Percentiles rank a stretch among this genome's conserved stretches.
Conservation (phyloP, 2,113 vertebrate species). For the Dryoscopus gambensis region DNA sequence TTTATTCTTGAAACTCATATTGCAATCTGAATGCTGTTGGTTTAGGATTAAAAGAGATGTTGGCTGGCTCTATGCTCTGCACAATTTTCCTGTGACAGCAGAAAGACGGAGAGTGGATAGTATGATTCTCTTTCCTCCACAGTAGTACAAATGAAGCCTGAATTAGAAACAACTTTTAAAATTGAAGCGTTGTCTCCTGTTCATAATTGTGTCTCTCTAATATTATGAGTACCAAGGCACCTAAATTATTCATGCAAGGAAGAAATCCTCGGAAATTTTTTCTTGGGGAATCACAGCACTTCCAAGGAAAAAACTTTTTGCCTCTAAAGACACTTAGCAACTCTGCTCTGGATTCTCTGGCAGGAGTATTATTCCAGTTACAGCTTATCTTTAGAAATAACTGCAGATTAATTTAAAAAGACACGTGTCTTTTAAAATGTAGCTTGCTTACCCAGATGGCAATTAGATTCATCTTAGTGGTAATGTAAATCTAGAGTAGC, state of each 20-base stretch:
- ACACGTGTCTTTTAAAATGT: not conserved
- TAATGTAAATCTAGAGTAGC: not conserved
- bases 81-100: not conserved
- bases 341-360: not conserved
- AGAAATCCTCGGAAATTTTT: not conserved
- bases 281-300: not conserved
- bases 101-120: not conserved
- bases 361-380: not conserved
- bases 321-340: not conserved
- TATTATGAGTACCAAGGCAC: not conserved
- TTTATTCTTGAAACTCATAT: not conserved
- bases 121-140: not conserved
- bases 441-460: slow-evolving; percentile 8
- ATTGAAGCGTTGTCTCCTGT: not conserved
- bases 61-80: not conserved
- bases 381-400: not conserved
- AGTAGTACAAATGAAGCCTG: not conserved
- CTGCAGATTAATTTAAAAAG: not conserved
- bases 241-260: not conserved
- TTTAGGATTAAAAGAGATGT: not conserved
- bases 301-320: not conserved
- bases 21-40: not conserved
- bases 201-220: not conserved
- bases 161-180: not conserved
- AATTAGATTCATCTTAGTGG: not conserved